A percentile compares a stretch with the other conserved stretches of the same genome.
Evolutionary conservation across 2,113 vertebrate species (phyloP).

Genomic region (Saccopteryx bilineata): DNA sequence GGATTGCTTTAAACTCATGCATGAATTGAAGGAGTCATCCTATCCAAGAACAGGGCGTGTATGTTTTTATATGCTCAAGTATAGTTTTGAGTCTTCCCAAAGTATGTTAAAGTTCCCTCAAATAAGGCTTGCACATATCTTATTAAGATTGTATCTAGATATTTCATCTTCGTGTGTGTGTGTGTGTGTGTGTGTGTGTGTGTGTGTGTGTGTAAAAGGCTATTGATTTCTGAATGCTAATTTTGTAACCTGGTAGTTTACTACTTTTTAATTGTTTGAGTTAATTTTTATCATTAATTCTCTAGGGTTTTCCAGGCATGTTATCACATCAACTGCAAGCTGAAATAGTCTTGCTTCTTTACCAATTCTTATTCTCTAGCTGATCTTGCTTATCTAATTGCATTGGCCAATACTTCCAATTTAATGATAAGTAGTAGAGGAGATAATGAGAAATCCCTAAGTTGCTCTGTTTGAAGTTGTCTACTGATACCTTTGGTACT

Average conservation of each 20-base stretch:
- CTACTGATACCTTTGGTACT: background rate
- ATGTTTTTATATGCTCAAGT: background rate
- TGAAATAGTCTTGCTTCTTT: background rate
- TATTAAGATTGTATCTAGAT: background rate
- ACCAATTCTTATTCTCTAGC: background rate
- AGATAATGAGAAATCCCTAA: background rate
- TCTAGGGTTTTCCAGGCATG: background rate
- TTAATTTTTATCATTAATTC: conserved; percentile 32
- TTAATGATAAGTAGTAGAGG: background rate
- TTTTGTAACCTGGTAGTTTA: background rate
- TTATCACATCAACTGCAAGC: background rate
- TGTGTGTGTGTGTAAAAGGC: background rate
- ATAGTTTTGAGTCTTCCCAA: background rate
- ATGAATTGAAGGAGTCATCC: background rate
- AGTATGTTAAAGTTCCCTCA: background rate
- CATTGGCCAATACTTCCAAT: background rate
- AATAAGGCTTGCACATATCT: background rate
- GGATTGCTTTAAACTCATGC: background rate
- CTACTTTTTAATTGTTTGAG: background rate
- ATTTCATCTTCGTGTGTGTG: background rate
- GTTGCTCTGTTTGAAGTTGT: background rate
- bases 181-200: background rate
- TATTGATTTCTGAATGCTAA: background rate
- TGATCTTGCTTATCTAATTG: background rate
- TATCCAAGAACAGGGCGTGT: background rate